Evolutionary conservation across 2,113 vertebrate species (phyloP), one percentile per base, ranked within the genome.

Genomic region (Lepisosteus oculatus): DNA sequence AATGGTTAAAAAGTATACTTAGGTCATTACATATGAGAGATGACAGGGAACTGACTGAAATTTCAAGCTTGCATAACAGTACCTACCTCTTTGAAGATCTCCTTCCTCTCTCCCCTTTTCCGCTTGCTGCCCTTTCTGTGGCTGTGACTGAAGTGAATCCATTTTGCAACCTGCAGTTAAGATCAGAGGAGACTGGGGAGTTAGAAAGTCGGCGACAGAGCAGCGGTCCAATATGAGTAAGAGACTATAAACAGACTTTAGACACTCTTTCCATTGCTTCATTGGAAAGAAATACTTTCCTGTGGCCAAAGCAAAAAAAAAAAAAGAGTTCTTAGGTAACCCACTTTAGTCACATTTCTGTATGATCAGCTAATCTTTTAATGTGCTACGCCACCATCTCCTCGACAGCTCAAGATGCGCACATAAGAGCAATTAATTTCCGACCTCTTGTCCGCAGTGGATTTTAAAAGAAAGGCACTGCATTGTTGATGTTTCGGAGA

Each of bases 91-190:
- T 87, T 93, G 89, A 94, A 92, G 90, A 90, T 77, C 51, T 88
- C 88, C 88, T 91, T 87, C 76, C 81, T 79, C 54, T 79, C 80
- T 65, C 74, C 85, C 83, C 91, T 92, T 82, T 91, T 96, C 86
- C 93, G 92, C 84, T 92, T 94, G 86, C 85, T 79, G 78, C 89
- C 87, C 90, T 90, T 96, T 85, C 89, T 88, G 76, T 89, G 82
- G 84, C 81, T 92, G 77, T 65, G 85, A 86, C 92, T 94, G 85
- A 83, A 64, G 74, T 85, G 93, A 89, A 91, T 94, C 97, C 97
- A 99, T 92, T 96, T 98, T 83, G 80, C 72, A 83, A 97, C 94
- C 97, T 99, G 88, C 69, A 85, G 89, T 90, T 84, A 73, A 89
- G 85, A 84, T 11, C 73, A 87, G 4, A 78, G 41, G 9, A 68